These are phyloP conservation scores for Clarias magur DNA, from an alignment of 2,113 vertebrate genomes.

Conservation along the genomic window DNA sequence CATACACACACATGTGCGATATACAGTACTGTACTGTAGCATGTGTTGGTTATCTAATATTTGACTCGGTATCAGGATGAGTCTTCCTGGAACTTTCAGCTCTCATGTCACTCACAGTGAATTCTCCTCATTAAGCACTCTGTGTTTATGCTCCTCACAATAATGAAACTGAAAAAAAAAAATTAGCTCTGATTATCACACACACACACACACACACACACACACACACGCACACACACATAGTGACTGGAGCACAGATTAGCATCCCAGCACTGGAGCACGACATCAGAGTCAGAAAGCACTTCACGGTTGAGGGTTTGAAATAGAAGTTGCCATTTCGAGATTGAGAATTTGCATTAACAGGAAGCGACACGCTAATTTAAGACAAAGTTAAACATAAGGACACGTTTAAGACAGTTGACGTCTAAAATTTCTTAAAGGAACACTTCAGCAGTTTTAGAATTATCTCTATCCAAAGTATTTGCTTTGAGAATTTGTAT, in stretches of 20 bases:
- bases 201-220: conserved; percentile 41
- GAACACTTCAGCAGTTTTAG: background rate
- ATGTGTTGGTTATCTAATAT: no score
- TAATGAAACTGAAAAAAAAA: conserved; percentile 44
- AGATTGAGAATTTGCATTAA: background rate
- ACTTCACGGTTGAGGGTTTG: background rate
- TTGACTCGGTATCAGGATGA: background rate
- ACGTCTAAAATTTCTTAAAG: background rate
- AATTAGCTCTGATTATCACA: conserved; percentile 52
- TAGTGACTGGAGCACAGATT: conserved; percentile 51
- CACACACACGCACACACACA: conserved; percentile 36
- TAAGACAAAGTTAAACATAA: background rate
- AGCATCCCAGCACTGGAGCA: conserved; percentile 45
- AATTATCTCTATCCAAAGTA: background rate
- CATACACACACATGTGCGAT: background rate
- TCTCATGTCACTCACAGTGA: conserved; percentile 26
- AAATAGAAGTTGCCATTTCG: background rate
- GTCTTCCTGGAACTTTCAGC: background rate
- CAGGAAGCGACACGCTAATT: background rate
- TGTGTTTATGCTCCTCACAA: conserved; percentile 45
- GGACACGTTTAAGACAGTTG: background rate
- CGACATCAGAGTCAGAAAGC: conserved; percentile 17
- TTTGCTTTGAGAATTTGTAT: background rate
- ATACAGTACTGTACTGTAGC: background rate
- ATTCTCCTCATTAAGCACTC: conserved; percentile 40